A percentile compares a stretch with the other conserved stretches of the same genome.
phyloP scores from a whole-genome alignment of 2,888 invertebrate species.

The Mamestra brassicae region DNA sequence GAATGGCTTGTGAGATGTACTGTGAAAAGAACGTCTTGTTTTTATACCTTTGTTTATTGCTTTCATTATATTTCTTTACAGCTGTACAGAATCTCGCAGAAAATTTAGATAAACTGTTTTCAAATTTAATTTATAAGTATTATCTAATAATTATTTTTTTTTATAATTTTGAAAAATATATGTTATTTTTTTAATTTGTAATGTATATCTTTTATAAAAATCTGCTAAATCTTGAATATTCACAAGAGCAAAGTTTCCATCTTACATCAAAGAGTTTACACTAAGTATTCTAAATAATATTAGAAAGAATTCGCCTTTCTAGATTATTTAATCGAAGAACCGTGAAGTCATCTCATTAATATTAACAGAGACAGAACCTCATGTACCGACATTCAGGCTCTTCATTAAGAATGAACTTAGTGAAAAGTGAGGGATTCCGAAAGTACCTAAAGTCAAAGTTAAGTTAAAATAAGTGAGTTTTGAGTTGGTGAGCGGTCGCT shows the following conservation, averaged over 20 bases:
- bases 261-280: background rate
- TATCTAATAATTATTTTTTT: no score
- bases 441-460: constrained; percentile 82
- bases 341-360: constrained; percentile 54
- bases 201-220: no score
- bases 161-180: no score
- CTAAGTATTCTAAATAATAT: constrained; percentile 5
- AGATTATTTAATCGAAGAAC: constrained; percentile 34
- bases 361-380: constrained; percentile 55
- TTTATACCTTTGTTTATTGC: no score
- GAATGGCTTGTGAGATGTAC: background rate
- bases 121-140: no score
- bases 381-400: constrained; percentile 56
- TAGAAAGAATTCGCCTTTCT: constrained; percentile 18
- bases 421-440: constrained; percentile 80
- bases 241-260: background rate
- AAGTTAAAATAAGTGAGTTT: constrained; percentile 88
- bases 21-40: background rate
- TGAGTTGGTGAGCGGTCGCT: constrained; percentile 78
- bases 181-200: no score
- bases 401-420: constrained; percentile 81
- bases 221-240: background rate
- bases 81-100: no score
- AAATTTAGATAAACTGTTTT: no score
- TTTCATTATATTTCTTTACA: no score